Evolutionary conservation across 2,888 invertebrate species (phyloP).

Genomic region (Lepeophtheirus nordmannii): DNA sequence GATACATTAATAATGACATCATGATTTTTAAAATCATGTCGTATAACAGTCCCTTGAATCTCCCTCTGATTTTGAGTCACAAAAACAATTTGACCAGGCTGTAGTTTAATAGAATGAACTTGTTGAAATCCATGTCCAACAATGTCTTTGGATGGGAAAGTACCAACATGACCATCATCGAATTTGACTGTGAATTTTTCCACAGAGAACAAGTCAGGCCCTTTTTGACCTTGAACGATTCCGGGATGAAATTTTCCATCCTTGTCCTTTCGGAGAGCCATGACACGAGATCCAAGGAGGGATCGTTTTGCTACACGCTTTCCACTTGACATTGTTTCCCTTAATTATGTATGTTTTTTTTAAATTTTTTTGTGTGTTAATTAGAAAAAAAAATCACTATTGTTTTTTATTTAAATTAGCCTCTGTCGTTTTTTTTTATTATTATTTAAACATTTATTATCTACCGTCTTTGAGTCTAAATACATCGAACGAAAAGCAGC

Average conservation of each 20-base stretch:
- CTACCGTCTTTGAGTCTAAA: too few relatives aligned
- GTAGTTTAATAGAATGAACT: slow-evolving; percentile 57
- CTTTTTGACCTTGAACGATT: slow-evolving; percentile 77
- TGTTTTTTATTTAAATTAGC: too few relatives aligned
- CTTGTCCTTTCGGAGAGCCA: slow-evolving; percentile 52
- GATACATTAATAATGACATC: slow-evolving; percentile 46
- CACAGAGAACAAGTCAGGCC: slow-evolving; percentile 36
- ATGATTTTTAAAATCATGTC: slow-evolving; percentile 58
- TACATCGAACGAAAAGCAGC: too few relatives aligned
- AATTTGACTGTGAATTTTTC: slow-evolving; percentile 27
- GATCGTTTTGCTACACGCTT: slow-evolving; percentile 89
- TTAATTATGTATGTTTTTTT: slow-evolving; percentile 8
- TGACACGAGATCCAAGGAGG: slow-evolving; percentile 87
- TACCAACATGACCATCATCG: slow-evolving; percentile 36
- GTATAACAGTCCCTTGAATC: slow-evolving; percentile 57
- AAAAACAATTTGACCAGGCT: slow-evolving; percentile 71
- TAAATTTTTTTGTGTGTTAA: not conserved
- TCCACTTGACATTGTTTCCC: slow-evolving; percentile 61
- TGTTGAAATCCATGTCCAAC: slow-evolving; percentile 86
- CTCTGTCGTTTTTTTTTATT: too few relatives aligned
- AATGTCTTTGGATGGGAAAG: slow-evolving; percentile 65
- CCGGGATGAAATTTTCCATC: slow-evolving; percentile 85
- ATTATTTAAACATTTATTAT: too few relatives aligned
- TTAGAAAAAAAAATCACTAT: too few relatives aligned
- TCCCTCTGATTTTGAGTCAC: slow-evolving; percentile 87